A percentile compares a stretch with the other conserved stretches of the same genome.
These are phyloP conservation scores for Trypoxylon attenuatum DNA, from an alignment of 2,888 invertebrate species.

Conservation along the genomic window DNA sequence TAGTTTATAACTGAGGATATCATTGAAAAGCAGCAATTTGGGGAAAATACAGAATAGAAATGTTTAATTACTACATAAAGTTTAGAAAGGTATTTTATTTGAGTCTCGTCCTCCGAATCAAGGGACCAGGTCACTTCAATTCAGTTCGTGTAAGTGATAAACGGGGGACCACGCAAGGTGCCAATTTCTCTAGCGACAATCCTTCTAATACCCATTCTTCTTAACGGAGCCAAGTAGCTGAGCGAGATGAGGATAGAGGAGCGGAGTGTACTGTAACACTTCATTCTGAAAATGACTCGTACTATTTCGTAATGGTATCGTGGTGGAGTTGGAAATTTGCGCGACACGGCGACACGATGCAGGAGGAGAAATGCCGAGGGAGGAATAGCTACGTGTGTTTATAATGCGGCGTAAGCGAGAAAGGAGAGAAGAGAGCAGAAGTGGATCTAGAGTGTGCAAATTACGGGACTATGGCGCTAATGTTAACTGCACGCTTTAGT, in stretches of 20 bases:
- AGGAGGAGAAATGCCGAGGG: neutral
- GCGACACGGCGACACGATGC: conserved; percentile 5
- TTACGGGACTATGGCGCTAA: conserved; percentile 58
- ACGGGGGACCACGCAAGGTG: neutral
- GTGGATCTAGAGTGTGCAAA: conserved; percentile 59
- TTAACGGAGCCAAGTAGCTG: conserved; percentile 19
- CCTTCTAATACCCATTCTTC: conserved; percentile 32
- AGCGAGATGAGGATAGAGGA: conserved; percentile 44
- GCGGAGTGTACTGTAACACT: conserved; percentile 54
- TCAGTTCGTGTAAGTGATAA: too few relatives aligned
- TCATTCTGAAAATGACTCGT: conserved; percentile 60
- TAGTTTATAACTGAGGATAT: too few relatives aligned
- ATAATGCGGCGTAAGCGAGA: neutral
- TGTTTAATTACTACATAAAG: too few relatives aligned
- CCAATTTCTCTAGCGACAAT: conserved; percentile 42
- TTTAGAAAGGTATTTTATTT: too few relatives aligned
- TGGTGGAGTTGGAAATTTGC: conserved; percentile 12
- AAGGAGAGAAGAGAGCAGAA: conserved; percentile 20
- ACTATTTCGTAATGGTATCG: conserved; percentile 42
- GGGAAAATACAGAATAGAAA: too few relatives aligned
- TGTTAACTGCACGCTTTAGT: conserved; percentile 64
- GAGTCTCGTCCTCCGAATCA: too few relatives aligned
- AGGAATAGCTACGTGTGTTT: neutral
- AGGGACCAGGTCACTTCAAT: too few relatives aligned
- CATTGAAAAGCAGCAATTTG: too few relatives aligned